A percentile compares a stretch with the other conserved stretches of the same genome.
Conservation (phyloP, 2,113 vertebrate species). For the Xenopus borealis region DNA sequence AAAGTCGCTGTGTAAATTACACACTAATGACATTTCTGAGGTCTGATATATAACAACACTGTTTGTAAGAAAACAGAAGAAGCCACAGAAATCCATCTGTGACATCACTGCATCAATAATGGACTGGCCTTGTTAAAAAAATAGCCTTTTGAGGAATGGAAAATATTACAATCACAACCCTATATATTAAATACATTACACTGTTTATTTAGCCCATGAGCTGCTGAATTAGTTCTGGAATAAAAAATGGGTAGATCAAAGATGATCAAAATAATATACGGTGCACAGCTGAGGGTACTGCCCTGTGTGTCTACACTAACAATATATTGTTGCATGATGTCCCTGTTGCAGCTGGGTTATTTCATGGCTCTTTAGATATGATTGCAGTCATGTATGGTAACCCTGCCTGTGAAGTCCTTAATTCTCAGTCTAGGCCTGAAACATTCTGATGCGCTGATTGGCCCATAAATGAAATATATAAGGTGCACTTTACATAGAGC, state of each 20-base stretch:
- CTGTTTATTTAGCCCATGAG: too few relatives aligned
- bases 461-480: too few relatives aligned
- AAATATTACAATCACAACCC: conserved; percentile 10
- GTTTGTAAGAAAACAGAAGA: conserved; percentile 58
- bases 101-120: conserved; percentile 5
- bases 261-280: background rate
- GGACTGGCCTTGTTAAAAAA: background rate
- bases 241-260: conserved; percentile 1
- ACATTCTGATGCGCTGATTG: too few relatives aligned
- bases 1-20: conserved; percentile 70
- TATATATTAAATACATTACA: background rate
- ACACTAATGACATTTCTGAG: conserved; percentile 66
- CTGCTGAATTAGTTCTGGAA: background rate
- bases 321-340: too few relatives aligned
- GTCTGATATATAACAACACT: conserved; percentile 63
- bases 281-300: background rate
- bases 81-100: conserved; percentile 60
- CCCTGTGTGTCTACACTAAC: too few relatives aligned
- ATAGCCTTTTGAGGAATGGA: too few relatives aligned
- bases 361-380: too few relatives aligned
- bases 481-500: too few relatives aligned
- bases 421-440: too few relatives aligned
- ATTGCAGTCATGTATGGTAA: too few relatives aligned
- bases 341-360: too few relatives aligned
- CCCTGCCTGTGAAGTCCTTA: too few relatives aligned